Percentiles rank a stretch among this genome's conserved stretches.
These are phyloP conservation scores for Sebastes taczanowskii DNA, from an alignment of 2,797 vertebrate species.

Conservation along the genomic window DNA sequence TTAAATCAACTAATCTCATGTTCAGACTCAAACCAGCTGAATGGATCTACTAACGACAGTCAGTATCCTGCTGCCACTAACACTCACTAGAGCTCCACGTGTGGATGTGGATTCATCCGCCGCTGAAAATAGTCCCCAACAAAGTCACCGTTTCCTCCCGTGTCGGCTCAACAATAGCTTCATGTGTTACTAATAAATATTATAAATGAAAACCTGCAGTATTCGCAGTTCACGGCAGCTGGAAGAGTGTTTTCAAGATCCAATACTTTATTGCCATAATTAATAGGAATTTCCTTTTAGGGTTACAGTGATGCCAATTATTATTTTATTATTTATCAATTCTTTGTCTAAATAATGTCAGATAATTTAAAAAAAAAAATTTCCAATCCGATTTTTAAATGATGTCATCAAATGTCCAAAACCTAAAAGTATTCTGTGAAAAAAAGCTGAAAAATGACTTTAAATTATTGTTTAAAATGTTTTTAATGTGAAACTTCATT, in stretches of 20 bases:
- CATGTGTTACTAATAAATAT: neutral
- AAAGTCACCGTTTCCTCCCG: neutral
- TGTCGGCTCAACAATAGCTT: neutral
- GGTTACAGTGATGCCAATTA: neutral
- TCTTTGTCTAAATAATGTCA: neutral
- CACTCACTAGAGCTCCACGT: neutral
- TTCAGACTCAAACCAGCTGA: constrained; percentile 6
- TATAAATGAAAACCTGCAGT: neutral
- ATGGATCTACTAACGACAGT: neutral
- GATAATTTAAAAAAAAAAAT: neutral
- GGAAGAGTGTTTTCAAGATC: neutral
- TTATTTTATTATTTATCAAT: neutral
- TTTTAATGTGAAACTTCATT: neutral
- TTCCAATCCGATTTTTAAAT: neutral
- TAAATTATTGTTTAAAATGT: neutral
- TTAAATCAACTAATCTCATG: neutral
- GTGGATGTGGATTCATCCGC: neutral
- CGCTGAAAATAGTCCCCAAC: neutral
- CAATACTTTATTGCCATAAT: neutral
- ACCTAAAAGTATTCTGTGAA: neutral
- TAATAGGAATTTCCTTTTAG: neutral
- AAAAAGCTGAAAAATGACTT: neutral
- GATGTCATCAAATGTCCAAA: neutral
- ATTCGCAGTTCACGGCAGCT: no score
- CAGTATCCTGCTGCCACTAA: neutral